Base-by-base conservation (phyloP, 2,888 invertebrate species). In the Latrodectus hesperus region DNA sequence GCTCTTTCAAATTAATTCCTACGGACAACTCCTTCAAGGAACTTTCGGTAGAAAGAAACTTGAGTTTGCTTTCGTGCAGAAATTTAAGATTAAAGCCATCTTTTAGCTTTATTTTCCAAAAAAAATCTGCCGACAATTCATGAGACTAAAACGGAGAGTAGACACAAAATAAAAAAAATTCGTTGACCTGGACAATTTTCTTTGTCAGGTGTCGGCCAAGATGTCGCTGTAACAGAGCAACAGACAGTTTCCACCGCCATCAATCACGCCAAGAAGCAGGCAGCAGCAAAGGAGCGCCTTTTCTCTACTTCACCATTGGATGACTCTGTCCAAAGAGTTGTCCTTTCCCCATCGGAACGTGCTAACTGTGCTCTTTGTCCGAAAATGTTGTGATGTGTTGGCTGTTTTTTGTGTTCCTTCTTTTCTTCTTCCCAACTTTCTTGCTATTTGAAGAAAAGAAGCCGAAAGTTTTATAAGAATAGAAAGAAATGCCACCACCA, bases 361-460 rank as follows among this genome's bases (percentile, higher is more conserved):
- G 82, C 82, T 76, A 82, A 82, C 75, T 70, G 60, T 51, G 75
- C 82, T 26, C 74, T 82, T 68, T 82, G 52, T 78, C 53, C 74
- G 38, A 22, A 49, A 75, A 70, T 81, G 75, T 68, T 75, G 68
- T 70, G 75, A 70, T 52, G 82, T 52, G 82, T 75, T 55, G 67
- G 81, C 81, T 74, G 73, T 81, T 81, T 81, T 82, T 17, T 73
- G 55, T 55, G 14, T 16, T 60, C 16, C 60, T 16, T 16, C 60
- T 60, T 68, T 26, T 17, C 22, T 67, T 68, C 12, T 17, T 68
- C 26, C 22, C 17, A 16, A 26, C 3, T 17, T 22, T 26, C 26
- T 68, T 17, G 16, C 67, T 26, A 12, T n/a, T 26, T 68, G 67
- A 68, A 38, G 38, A 38, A 68, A 68, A 17, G 16, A 11, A n/a